Percentiles rank a stretch among this genome's conserved stretches.
phyloP scores from a whole-genome alignment of 2,888 invertebrate species.

The Clunio marinus region DNA sequence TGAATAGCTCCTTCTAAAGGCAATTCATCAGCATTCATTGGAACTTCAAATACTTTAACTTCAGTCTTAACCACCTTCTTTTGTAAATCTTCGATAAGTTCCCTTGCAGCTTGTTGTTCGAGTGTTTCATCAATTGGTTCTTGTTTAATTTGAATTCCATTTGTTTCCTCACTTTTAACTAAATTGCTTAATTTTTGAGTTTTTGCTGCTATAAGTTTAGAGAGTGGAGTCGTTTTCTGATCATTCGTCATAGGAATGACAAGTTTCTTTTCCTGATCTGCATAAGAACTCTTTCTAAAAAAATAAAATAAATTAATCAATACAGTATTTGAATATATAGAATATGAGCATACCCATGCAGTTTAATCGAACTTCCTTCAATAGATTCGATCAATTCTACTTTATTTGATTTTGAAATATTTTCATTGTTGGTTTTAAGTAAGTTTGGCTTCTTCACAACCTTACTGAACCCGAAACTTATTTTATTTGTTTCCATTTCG shows the following conservation, averaged over 20 bases:
- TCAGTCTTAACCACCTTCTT: constrained; percentile 48
- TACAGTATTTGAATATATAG: too few relatives aligned
- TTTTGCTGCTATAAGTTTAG: constrained; percentile 11
- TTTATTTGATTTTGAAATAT: constrained; percentile 44
- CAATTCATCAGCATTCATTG: constrained; percentile 55
- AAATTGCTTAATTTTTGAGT: too few relatives aligned
- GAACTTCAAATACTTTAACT: constrained; percentile 53
- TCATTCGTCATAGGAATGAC: constrained; percentile 64
- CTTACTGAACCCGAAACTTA: constrained; percentile 78
- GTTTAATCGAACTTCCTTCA: constrained; percentile 71
- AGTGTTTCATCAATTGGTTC: constrained; percentile 52
- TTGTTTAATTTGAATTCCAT: constrained; percentile 44
- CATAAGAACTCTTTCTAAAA: constrained; percentile 21
- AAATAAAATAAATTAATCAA: constrained; percentile 23
- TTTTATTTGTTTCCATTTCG: constrained; percentile 56
- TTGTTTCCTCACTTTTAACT: constrained; percentile 44
- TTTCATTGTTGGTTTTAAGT: constrained; percentile 41
- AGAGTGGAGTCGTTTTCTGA: constrained; percentile 53
- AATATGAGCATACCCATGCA: constrained; percentile 68
- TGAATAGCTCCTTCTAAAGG: constrained; percentile 62
- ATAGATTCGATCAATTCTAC: constrained; percentile 70
- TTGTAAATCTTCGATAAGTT: constrained; percentile 61
- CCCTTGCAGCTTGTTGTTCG: constrained; percentile 70
- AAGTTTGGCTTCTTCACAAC: constrained; percentile 56
- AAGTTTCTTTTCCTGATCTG: constrained; percentile 51